Base-by-base conservation (phyloP, 2,888 invertebrate species). In the Bellardia pandia region DNA sequence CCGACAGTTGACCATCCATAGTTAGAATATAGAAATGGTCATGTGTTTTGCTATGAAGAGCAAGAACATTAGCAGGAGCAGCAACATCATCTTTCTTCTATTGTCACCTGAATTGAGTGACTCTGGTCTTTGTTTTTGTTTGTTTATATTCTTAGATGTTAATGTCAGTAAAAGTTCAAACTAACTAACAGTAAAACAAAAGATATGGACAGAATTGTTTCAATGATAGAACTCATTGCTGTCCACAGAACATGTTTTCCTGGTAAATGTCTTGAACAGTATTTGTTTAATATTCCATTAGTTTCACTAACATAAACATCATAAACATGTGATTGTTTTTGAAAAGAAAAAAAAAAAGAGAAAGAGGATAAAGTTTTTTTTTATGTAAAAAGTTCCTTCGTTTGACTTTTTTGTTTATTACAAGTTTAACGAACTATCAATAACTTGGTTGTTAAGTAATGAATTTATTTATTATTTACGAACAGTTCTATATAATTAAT, bases 121-220 rank as follows among this genome's bases (percentile, higher is more conserved):
- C 13, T 45, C 45, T 45, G 45, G 45, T 45, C 45, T 13, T n/a
- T 23, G 53, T 53, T 66, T 16, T 37, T 11, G 14, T 16, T 37
- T 11, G 14, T 66, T 45, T 66, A 13, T 45, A 16, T 66, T 48
- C 45, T 45, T 45, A 30, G 42, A 45, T 45, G 23, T 42, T 48
- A 30, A 66, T 45, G 66, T 66, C 66, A 66, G 30, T 23, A 66
- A 66, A 66, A 66, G 66, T 66, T 66, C 66, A 45, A 48, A 45
- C 42, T 45, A 42, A 30, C 66, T 45, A 42, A 30, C 66, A 48
- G 16, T 64, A 33, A 68, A 30, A 68, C 48, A 68, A 68, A 51
- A 68, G 14, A 30, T 45, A 33, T 51, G 68, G 33, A 68, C 8
- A 13, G 23, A 13, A 13, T 9, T 7, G 8, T 45, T 45, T 45